Evolutionary conservation across 2,113 vertebrate genomes (phyloP).

Genomic region (Semicossyphus pulcher): DNA sequence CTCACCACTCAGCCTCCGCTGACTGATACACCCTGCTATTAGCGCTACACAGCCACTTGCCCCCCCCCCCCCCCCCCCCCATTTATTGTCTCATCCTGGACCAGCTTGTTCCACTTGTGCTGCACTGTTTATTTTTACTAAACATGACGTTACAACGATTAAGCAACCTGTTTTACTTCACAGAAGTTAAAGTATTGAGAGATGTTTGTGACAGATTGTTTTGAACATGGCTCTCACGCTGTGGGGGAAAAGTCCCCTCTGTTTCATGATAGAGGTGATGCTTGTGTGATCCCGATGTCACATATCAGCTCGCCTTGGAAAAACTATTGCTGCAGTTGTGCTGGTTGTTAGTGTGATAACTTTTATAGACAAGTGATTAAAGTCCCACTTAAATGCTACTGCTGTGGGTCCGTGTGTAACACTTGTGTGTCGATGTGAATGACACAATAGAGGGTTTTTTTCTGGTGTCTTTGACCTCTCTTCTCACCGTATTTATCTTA

Average conservation of each 20-base stretch:
- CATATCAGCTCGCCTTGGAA: slow-evolving; percentile 54
- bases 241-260: no score
- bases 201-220: slow-evolving; percentile 9
- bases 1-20: slow-evolving; percentile 62
- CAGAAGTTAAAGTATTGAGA: slow-evolving; percentile 16
- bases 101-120: slow-evolving; percentile 30
- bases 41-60: slow-evolving; percentile 21
- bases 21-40: slow-evolving; percentile 78
- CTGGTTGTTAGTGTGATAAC: slow-evolving; percentile 46
- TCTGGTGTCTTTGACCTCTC: neutral
- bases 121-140: slow-evolving; percentile 48
- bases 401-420: slow-evolving; percentile 44
- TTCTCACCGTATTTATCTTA: neutral
- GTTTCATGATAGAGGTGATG: slow-evolving; percentile 31
- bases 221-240: neutral
- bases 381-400: slow-evolving; percentile 56
- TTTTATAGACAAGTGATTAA: slow-evolving; percentile 42
- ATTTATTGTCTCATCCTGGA: slow-evolving; percentile 34
- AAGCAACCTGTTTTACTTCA: slow-evolving; percentile 14
- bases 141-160: slow-evolving; percentile 19
- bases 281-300: slow-evolving; percentile 42
- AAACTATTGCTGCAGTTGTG: slow-evolving; percentile 9
- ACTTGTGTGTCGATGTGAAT: slow-evolving; percentile 13
- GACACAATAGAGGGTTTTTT: slow-evolving; percentile 12
- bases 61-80: neutral